Percentiles rank a stretch among this genome's conserved stretches.
Evolutionary conservation across 2,888 invertebrate species (phyloP).

Genomic region (Amaurobius ferox): DNA sequence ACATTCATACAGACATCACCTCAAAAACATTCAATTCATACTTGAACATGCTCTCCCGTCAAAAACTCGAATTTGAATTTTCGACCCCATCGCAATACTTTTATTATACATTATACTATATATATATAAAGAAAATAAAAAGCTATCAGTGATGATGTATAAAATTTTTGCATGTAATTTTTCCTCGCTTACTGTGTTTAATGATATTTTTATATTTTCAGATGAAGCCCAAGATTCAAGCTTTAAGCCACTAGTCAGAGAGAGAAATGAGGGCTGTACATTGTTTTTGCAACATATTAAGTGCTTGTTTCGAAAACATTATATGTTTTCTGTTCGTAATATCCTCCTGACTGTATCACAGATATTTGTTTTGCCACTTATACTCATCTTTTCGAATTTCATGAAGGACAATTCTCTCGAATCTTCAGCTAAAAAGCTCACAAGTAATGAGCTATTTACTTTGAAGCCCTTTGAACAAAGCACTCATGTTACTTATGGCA

Average conservation of each 20-base stretch:
- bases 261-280: neutral
- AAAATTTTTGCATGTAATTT: no score
- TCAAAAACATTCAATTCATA: no score
- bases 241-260: neutral
- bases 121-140: no score
- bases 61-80: no score
- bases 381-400: neutral
- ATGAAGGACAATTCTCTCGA: neutral
- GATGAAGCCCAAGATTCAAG: neutral
- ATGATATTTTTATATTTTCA: conserved; percentile 4
- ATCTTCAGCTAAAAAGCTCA: no score
- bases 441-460: no score
- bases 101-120: no score
- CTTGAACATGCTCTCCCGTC: no score
- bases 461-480: neutral
- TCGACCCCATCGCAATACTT: no score
- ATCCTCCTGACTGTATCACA: neutral
- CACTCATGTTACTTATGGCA: neutral
- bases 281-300: conserved; percentile 11
- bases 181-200: no score
- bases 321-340: conserved; percentile 1
- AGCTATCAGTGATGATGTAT: no score
- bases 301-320: neutral
- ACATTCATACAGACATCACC: no score
- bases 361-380: neutral